Evolutionary conservation across 2,113 vertebrate genomes (phyloP).

Genomic region (Phoenicopterus ruber): DNA sequence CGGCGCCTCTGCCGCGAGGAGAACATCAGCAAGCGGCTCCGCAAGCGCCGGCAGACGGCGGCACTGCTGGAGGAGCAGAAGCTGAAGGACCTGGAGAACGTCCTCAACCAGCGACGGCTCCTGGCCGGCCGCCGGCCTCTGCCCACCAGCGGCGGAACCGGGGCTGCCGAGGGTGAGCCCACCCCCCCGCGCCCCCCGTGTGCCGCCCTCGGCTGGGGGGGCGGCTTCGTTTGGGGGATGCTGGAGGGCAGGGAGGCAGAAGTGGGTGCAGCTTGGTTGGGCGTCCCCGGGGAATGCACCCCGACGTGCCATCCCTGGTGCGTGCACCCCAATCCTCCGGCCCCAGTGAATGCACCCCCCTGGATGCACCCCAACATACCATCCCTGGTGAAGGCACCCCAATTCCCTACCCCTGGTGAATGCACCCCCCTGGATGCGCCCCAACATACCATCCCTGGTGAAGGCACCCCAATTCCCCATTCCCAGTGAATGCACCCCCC

Average conservation of each 20-base stretch:
- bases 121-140: slow-evolving; percentile 56
- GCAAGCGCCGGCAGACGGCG: slow-evolving; percentile 82
- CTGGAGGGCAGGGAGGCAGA: neutral
- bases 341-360: no score
- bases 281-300: no score
- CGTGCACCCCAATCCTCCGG: neutral
- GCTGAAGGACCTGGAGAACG: slow-evolving; percentile 81
- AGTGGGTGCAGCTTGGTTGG: neutral
- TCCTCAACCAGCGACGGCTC: slow-evolving; percentile 75
- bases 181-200: accelerated
- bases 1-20: slow-evolving; percentile 83
- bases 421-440: neutral
- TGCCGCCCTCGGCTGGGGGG: neutral
- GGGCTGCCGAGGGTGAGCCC: slow-evolving; percentile 53
- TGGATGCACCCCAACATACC: neutral
- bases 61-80: slow-evolving; percentile 85
- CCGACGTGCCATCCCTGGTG: neutral
- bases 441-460: accelerated
- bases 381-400: no score
- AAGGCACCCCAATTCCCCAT: neutral
- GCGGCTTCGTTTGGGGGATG: neutral
- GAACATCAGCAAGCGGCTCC: slow-evolving; percentile 81
- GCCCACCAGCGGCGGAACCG: accelerated
- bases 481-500: accelerated
- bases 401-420: no score